phyloP scores from a whole-genome alignment of 1,140 invertebrate species.

The Trichonephila clavata region DNA sequence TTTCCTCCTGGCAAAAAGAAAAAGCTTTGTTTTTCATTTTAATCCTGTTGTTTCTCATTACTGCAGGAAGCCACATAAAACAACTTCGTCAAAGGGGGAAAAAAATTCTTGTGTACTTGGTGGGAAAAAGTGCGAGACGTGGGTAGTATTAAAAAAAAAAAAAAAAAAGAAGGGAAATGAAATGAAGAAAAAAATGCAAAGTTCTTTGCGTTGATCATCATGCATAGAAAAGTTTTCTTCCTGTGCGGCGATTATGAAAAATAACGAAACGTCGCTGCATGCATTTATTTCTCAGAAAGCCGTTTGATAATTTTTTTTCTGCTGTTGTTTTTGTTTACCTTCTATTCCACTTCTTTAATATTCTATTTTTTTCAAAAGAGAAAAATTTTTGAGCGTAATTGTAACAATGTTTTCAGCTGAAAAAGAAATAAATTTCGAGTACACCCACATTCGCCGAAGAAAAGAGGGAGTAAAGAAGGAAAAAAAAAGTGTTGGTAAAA shows the following conservation, averaged over 20 bases:
- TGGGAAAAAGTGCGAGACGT: conserved; percentile 6
- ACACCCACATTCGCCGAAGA: not conserved
- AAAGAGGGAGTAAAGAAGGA: not conserved
- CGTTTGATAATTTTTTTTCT: not conserved
- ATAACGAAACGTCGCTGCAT: not conserved
- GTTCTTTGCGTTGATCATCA: conserved; percentile 19
- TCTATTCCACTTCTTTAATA: not conserved
- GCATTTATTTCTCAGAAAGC: not conserved
- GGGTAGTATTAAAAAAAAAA: not conserved
- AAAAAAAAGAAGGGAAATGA: not conserved
- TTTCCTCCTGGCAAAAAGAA: not conserved
- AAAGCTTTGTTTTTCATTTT: conserved; percentile 48
- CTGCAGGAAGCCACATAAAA: conserved; percentile 34
- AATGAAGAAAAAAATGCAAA: not conserved
- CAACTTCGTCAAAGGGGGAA: not conserved
- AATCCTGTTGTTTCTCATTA: conserved; percentile 54
- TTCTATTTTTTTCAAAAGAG: not conserved
- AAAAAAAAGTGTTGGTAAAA: not conserved
- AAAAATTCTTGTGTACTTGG: not conserved
- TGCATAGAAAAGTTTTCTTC: conserved; percentile 11
- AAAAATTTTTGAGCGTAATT: conserved; percentile 5
- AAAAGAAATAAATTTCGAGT: not conserved
- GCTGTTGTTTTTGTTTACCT: not conserved
- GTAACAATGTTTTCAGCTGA: not conserved
- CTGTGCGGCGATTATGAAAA: conserved; percentile 15